Evolutionary conservation across 1,140 invertebrate species (phyloP), one percentile per base, ranked within the genome.

Genomic region (Procambarus virginalis): DNA sequence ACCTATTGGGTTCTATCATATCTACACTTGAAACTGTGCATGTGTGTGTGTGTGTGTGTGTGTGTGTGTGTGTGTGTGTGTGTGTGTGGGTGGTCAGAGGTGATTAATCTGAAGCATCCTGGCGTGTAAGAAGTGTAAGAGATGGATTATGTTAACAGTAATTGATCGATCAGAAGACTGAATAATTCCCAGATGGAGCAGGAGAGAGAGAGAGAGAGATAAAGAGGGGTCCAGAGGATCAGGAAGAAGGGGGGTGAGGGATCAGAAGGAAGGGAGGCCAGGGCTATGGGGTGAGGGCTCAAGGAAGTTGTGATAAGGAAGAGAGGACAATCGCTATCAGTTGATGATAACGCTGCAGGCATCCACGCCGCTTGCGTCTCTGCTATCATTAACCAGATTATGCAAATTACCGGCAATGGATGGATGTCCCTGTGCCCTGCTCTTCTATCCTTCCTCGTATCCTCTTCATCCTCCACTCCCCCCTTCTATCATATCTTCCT

Each of bases 331-430:
- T 58, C 49, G 17, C 84, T 77, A 58, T 75, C 84, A 45, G 55
- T 12, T 51, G 20, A 64, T 75, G 83, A 87, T 75, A 87, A 70
- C 58, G 60, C 76, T 14, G 85, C 34, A 68, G 58, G 85, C 9
- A 58, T 49, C 20, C 12, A 34, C 46, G 46, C 68, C 3, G 68
- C 55, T 73, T 75, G 5, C 48, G 68, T 84, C 84, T 70, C 22
- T 51, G 73, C 84, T 85, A 58, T 85, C 84, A 85, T 85, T 85
- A 85, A 22, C 49, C 73, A 85, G 84, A 85, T 85, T 85, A 85
- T 85, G 84, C 84, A 85, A 85, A 85, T 85, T 85, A 73, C 9
- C 10, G 48, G 55, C 76, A 85, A 58, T 85, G 84, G 84, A 85
- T 77, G 84, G 84, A 73, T 76, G 49, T 85, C 55, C 9, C 78